Evolutionary conservation across 2,888 invertebrate genomes (phyloP), one percentile per base, ranked within the genome.

Genomic region (Ennomos erosarius): DNA sequence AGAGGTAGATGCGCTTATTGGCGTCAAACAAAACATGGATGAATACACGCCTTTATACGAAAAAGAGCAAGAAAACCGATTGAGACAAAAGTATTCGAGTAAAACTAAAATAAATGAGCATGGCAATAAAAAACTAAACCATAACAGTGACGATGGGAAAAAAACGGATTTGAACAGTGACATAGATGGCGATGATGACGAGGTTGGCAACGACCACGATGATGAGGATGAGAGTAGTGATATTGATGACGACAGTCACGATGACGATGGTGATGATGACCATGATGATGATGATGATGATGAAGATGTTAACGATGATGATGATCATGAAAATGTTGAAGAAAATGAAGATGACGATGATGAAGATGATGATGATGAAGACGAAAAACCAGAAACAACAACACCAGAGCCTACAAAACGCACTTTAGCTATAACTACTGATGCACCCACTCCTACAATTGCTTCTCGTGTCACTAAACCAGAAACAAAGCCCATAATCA

Each of bases 1-100:
- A 67, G 88, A 90, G 76, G 81, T 91, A 8, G 91, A 92, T 73
- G 81, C 81, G 12, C 64, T 91, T 64, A 90, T 92, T 62, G 86
- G 88, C 9, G 74, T 87, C 0, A 78, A 85, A 64, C 84, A 88
- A 50, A 67, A 88, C 57, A 85, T 87, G 80, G 74, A 85, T 43
- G 90, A 92, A 10, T 92, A 90, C 53, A 77, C 79, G 57, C 90
- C 90, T 13, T 58, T 62, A 11, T 91, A 90, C 68, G 91, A 90
- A 78, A 88, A 83, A 73, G 75, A 85, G 57, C 67, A 66, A n/a
- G 59, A 71, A 38, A 50, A 51, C 33, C 73, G 72, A 39, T 63
- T 53, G n/a, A 67, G 69, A 12, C 59, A 70, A 13, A 62, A 59
- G 6, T 51, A 57, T 5, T 70, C 65, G 2, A 69, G 62, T 51